phyloP scores from a whole-genome alignment of 2,113 vertebrate genomes.

The Antidorcas marsupialis region DNA sequence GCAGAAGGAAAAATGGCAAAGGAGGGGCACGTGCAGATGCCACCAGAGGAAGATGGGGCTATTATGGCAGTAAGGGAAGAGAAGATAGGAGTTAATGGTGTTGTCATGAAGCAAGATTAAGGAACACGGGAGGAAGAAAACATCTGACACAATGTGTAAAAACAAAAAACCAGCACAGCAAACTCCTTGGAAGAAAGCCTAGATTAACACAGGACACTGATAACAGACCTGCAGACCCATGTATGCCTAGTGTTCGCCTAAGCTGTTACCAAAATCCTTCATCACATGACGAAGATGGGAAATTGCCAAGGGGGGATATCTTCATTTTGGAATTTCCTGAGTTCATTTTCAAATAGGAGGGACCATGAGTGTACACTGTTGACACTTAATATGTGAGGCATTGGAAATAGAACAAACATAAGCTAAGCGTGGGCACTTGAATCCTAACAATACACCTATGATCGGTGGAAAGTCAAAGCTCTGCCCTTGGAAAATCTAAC shows the following conservation, averaged over 20 bases:
- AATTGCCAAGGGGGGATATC: not conserved
- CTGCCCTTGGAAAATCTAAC: constrained; percentile 50
- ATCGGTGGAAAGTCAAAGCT: constrained; percentile 34
- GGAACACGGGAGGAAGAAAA: not conserved
- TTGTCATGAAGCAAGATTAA: not conserved
- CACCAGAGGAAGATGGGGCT: not conserved
- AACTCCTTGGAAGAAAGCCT: constrained; percentile 37
- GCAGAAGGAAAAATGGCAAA: not conserved
- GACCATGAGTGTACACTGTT: not conserved
- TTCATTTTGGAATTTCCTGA: constrained; percentile 48
- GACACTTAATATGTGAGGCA: constrained; percentile 25
- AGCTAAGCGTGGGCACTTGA: not conserved
- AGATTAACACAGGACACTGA: constrained; percentile 3
- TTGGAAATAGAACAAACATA: constrained; percentile 30
- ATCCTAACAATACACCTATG: constrained; percentile 25
- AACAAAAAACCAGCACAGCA: not conserved
- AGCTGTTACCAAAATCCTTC: not conserved
- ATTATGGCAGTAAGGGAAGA: not conserved
- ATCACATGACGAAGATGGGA: not conserved
- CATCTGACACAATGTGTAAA: not conserved
- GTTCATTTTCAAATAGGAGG: constrained; percentile 36
- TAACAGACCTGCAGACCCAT: not conserved
- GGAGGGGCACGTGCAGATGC: not conserved
- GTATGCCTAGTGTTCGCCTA: not conserved
- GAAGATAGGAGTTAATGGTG: not conserved